Evolutionary conservation across 1,140 invertebrate species (phyloP).

Genomic region (Helicorthomorpha holstii): DNA sequence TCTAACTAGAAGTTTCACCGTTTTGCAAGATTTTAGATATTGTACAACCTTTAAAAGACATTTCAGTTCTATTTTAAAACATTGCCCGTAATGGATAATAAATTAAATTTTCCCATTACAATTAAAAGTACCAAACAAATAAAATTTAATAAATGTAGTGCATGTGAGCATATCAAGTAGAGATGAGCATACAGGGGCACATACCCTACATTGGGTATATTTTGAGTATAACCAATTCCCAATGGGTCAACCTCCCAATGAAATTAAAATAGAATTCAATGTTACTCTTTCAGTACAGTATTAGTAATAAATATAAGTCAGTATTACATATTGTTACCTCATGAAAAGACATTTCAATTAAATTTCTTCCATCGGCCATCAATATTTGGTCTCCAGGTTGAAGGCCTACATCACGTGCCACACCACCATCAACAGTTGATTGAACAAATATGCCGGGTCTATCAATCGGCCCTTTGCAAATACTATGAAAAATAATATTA

Average conservation of each 20-base stretch:
- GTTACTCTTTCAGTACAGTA: neutral
- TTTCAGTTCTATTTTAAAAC: neutral
- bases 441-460: conserved; percentile 75
- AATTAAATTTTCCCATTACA: too few species aligned
- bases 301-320: neutral
- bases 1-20: neutral
- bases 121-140: neutral
- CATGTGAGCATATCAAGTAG: too few species aligned
- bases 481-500: conserved; percentile 37
- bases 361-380: conserved; percentile 68
- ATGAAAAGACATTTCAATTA: conserved; percentile 54
- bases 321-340: conserved; percentile 35
- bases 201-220: too few species aligned
- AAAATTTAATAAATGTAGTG: neutral
- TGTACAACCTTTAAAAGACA: conserved; percentile 2
- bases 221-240: too few species aligned
- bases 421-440: conserved; percentile 72
- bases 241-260: too few species aligned
- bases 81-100: conserved; percentile 1
- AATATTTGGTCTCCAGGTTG: conserved; percentile 82
- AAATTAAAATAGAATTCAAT: too few species aligned
- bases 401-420: conserved; percentile 68
- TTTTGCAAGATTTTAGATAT: neutral
- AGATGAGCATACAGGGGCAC: too few species aligned
- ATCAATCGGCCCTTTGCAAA: conserved; percentile 67